A percentile compares a stretch with the other conserved stretches of the same genome.
Evolutionary conservation across 2,797 vertebrate genomes (phyloP).

Genomic region (Esox lucius): DNA sequence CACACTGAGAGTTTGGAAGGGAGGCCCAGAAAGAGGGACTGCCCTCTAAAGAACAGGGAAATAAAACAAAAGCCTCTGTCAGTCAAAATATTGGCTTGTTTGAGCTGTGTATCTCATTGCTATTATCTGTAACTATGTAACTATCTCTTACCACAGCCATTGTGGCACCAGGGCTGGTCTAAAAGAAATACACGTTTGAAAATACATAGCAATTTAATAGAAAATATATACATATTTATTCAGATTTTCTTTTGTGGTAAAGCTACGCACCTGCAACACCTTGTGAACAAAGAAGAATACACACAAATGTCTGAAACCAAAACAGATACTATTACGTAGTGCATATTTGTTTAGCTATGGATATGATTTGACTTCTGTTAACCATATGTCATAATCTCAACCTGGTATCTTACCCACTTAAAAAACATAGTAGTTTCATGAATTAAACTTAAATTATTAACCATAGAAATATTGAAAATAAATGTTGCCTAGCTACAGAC

Average conservation of each 20-base stretch:
- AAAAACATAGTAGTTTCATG: neutral
- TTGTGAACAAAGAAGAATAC: neutral
- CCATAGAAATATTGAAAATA: neutral
- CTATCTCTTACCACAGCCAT: slow-evolving; percentile 2
- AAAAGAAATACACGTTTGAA: neutral
- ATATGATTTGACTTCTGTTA: neutral
- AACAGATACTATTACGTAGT: neutral
- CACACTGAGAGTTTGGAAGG: slow-evolving; percentile 18
- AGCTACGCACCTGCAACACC: neutral
- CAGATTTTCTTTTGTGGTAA: neutral
- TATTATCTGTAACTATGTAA: neutral
- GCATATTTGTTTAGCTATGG: neutral
- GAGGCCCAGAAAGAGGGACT: slow-evolving; percentile 9
- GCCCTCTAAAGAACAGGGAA: slow-evolving; percentile 8
- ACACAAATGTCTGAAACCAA: neutral
- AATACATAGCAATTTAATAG: neutral
- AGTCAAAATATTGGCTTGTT: neutral
- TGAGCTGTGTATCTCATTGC: neutral
- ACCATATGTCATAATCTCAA: neutral
- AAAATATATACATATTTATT: neutral
- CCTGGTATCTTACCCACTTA: neutral
- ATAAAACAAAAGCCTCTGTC: neutral
- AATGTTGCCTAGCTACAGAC: neutral
- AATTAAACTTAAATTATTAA: neutral
- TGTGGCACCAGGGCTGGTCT: slow-evolving; percentile 7